Evolutionary conservation across 2,113 vertebrate genomes (phyloP).

Genomic region (Speoplatyrhinus poulsoni): DNA sequence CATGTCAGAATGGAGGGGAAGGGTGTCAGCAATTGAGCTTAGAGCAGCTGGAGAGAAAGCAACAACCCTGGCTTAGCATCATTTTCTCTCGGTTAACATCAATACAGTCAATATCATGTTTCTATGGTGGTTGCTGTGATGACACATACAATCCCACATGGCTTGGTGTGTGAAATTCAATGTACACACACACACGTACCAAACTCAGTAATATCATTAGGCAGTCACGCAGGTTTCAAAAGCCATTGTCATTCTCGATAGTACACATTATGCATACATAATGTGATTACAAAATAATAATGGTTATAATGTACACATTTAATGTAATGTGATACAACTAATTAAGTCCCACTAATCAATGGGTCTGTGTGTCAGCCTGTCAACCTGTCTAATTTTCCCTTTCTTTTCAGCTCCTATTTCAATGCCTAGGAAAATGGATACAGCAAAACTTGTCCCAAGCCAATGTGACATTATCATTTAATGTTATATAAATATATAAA

Average conservation of each 20-base stretch:
- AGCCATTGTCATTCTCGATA: background rate
- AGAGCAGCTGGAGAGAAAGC: background rate
- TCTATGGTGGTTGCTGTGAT: too few species aligned
- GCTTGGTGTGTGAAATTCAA: too few species aligned
- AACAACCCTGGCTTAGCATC: background rate
- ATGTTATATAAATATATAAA: background rate
- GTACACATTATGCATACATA: background rate
- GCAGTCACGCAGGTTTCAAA: too few species aligned
- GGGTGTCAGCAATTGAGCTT: background rate
- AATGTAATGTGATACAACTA: background rate
- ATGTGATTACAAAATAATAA: background rate
- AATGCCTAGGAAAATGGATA: background rate
- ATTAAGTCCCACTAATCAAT: too few species aligned
- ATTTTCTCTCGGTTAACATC: background rate
- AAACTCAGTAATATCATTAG: too few species aligned
- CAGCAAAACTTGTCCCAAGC: background rate
- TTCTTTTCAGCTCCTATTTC: background rate
- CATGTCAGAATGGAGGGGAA: too few species aligned
- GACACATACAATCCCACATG: too few species aligned
- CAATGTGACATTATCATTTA: background rate
- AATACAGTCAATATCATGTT: background rate
- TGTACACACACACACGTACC: too few species aligned
- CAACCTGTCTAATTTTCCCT: too few species aligned
- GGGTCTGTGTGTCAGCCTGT: too few species aligned
- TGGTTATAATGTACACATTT: background rate